phyloP scores from a whole-genome alignment of 2,113 vertebrate species.

The Pelobates fuscus region DNA sequence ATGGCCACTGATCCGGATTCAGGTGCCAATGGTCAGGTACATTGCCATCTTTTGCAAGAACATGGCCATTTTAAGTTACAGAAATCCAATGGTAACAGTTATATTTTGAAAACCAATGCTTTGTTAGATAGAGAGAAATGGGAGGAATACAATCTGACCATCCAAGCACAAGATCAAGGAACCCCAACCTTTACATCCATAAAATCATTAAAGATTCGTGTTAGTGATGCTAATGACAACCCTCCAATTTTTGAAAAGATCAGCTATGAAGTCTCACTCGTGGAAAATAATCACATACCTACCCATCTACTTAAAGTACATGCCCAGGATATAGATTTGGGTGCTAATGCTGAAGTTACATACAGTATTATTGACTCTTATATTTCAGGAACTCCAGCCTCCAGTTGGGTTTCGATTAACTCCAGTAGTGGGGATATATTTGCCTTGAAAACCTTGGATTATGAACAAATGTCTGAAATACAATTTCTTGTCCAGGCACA shows the following conservation, averaged over 20 bases:
- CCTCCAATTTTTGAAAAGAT: slow-evolving; percentile 77
- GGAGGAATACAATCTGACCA: slow-evolving; percentile 77
- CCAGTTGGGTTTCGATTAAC: slow-evolving; percentile 72
- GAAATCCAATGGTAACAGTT: slow-evolving; percentile 78
- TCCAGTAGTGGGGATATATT: slow-evolving; percentile 75
- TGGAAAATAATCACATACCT: slow-evolving; percentile 75
- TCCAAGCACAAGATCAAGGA: slow-evolving; percentile 79
- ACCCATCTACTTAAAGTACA: slow-evolving; percentile 71
- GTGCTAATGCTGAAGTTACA: slow-evolving; percentile 77
- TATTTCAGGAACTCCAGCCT: slow-evolving; percentile 48
- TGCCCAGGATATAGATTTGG: slow-evolving; percentile 80
- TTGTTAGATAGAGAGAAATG: slow-evolving; percentile 82
- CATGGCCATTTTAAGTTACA: slow-evolving; percentile 80
- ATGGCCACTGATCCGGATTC: slow-evolving; percentile 84
- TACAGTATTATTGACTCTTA: slow-evolving; percentile 74
- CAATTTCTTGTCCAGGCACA: slow-evolving; percentile 80
- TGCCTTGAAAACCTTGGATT: slow-evolving; percentile 76
- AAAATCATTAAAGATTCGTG: slow-evolving; percentile 75
- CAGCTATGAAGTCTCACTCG: slow-evolving; percentile 68
- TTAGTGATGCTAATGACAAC: slow-evolving; percentile 88
- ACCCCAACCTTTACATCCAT: slow-evolving; percentile 68
- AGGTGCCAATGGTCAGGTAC: slow-evolving; percentile 77
- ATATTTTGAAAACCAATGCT: slow-evolving; percentile 80
- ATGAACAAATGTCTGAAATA: slow-evolving; percentile 73
- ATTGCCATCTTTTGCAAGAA: slow-evolving; percentile 71